Conservation (phyloP, 1,140 invertebrate species). For the Augochlora pura region DNA sequence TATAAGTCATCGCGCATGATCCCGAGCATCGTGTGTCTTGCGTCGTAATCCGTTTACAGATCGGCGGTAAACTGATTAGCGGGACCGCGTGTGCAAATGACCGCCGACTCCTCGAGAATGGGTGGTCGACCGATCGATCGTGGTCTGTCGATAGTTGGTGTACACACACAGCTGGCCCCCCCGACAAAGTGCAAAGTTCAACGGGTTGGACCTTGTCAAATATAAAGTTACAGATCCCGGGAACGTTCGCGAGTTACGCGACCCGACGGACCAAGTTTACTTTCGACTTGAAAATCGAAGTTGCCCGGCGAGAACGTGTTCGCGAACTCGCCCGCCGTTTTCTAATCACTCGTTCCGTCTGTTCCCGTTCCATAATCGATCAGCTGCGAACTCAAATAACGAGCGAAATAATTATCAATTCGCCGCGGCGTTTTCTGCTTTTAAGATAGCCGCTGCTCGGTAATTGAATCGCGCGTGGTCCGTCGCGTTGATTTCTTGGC, state of each 20-base stretch:
- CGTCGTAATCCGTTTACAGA: conserved; percentile 27
- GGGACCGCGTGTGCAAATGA: not conserved
- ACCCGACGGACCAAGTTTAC: not conserved
- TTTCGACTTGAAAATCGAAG: not conserved
- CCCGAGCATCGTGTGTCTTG: not conserved
- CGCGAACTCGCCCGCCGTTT: not conserved
- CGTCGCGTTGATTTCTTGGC: too few relatives aligned
- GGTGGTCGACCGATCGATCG: not conserved
- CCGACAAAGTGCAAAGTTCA: conserved; percentile 21
- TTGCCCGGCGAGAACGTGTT: not conserved
- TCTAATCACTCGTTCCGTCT: not conserved
- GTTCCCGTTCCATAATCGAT: too few relatives aligned
- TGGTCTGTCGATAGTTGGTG: not conserved
- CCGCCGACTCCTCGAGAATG: not conserved
- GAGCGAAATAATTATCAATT: too few relatives aligned
- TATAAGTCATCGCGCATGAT: conserved; percentile 9
- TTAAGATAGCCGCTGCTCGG: too few relatives aligned
- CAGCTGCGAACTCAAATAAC: too few relatives aligned
- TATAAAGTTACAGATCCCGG: conserved; percentile 3
- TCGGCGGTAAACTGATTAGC: conserved; percentile 32
- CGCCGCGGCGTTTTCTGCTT: too few relatives aligned
- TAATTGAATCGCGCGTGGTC: too few relatives aligned
- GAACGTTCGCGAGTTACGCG: not conserved
- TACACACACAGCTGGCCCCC: not conserved
- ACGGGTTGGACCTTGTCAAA: conserved; percentile 7